Evolutionary conservation across 2,888 invertebrate genomes (phyloP).

Genomic region (Bombylius discolor): DNA sequence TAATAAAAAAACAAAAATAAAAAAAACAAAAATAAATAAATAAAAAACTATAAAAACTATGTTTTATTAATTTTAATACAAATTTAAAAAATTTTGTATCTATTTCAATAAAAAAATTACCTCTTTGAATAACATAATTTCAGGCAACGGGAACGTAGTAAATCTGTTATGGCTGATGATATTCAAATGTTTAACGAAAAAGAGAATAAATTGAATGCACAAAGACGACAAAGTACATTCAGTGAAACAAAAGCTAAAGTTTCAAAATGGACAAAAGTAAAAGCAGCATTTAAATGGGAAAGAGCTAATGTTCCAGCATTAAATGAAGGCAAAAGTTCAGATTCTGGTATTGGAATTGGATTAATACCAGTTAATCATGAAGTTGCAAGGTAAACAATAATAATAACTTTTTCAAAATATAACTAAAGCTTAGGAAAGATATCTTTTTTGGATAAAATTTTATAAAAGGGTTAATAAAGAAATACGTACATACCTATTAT

Average conservation of each 20-base stretch:
- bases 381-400: slow-evolving; percentile 30
- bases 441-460: too few relatives aligned
- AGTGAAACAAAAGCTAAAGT: slow-evolving; percentile 34
- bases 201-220: slow-evolving; percentile 15
- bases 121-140: neutral
- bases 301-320: slow-evolving; percentile 46
- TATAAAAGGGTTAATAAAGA: too few relatives aligned
- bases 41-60: too few relatives aligned
- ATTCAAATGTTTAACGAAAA: slow-evolving; percentile 37
- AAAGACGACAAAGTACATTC: slow-evolving; percentile 33
- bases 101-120: too few relatives aligned
- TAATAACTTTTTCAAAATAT: slow-evolving; percentile 2
- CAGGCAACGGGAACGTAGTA: slow-evolving; percentile 46
- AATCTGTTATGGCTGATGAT: slow-evolving; percentile 54
- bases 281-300: slow-evolving; percentile 80
- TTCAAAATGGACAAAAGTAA: slow-evolving; percentile 82
- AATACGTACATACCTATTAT: too few relatives aligned
- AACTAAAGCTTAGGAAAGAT: neutral
- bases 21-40: too few relatives aligned
- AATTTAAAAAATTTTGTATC: too few relatives aligned
- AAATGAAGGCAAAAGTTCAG: slow-evolving; percentile 30
- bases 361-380: slow-evolving; percentile 39
- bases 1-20: too few relatives aligned
- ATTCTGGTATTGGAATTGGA: slow-evolving; percentile 35
- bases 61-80: too few relatives aligned